Evolutionary conservation across 2,797 vertebrate species (phyloP), one percentile per base, ranked within the genome.

Genomic region (Gadopsis bispinosus): DNA sequence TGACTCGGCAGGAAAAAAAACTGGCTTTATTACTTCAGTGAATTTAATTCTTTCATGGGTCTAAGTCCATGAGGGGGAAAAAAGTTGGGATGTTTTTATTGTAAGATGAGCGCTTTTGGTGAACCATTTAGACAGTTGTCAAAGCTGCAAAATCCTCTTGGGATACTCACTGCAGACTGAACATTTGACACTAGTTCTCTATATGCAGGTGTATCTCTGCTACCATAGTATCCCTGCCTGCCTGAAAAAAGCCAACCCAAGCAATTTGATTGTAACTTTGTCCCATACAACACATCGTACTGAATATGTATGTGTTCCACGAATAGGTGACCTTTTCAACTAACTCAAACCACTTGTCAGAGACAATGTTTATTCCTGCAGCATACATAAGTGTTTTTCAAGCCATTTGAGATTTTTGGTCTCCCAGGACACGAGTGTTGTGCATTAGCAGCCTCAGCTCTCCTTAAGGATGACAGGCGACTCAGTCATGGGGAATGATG

Each of bases 361-460:
- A 71, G 14, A 77, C 69, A 48, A 45, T 71, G 8, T 80, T 78
- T 63, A 60, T 72, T 80, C 43, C 54, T 55, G 9, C 22, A 79
- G 64, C 62, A 81, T 80, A 71, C 39, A 8, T 61, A 76, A 86
- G 77, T 85, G 77, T 81, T 90, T 80, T 84, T 83, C 56, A 48
- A 81, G 68, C 20, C 12, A 0, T 84, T 71, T 70, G 77, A 77
- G 76, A 31, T 67, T 79, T 81, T 83, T 63, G 43, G 72, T 87
- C 89, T 88, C 87, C 29, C 41, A 80, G 87, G 90, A 90, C 82
- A n/a, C 62, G 51, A 77, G 86, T 90, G 91, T 77, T 89, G 88
- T 92, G 85, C 92, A 90, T 92, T 93, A 91, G 87, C 88, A 90
- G 84, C 83, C 76, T 73, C 51, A 13, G 71, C 53, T 87, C 77